phyloP scores from a whole-genome alignment of 2,888 invertebrate genomes.

The Laspeyria flexula region DNA sequence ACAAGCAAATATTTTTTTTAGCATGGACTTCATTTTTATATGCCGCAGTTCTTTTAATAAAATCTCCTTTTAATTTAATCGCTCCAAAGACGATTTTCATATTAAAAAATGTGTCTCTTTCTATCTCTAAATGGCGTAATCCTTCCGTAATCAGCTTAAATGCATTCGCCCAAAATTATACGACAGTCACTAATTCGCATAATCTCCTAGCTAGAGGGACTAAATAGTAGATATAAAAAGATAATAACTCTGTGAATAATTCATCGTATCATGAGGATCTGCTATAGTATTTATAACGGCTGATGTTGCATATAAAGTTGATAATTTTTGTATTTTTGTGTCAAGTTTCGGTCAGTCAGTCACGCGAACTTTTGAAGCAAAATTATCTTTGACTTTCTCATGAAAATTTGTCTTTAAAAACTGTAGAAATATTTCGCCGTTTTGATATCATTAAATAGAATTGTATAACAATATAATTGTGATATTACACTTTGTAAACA shows the following conservation, averaged over 20 bases:
- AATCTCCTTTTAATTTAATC: no score
- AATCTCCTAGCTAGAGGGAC: constrained; percentile 25
- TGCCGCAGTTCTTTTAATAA: no score
- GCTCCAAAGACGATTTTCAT: no score
- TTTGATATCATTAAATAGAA: no score
- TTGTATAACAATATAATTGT: no score
- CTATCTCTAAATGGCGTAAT: no score
- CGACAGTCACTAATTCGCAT: constrained; percentile 13
- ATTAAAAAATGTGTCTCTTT: no score
- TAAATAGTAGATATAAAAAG: constrained; percentile 29
- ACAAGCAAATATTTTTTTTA: no score
- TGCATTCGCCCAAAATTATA: constrained; percentile 3
- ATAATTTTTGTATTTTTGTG: neutral
- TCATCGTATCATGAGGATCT: constrained; percentile 14
- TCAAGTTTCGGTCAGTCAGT: neutral
- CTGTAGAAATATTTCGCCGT: no score
- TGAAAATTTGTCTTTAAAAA: no score
- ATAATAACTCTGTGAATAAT: constrained; percentile 24
- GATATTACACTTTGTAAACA: neutral
- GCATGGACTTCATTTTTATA: no score
- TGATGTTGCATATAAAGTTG: neutral
- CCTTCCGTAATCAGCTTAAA: neutral
- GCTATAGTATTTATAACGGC: constrained; percentile 14
- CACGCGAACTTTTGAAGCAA: neutral
- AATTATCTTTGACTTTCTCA: neutral